Evolutionary conservation across 2,113 vertebrate species (phyloP).

Genomic region (Poecile atricapillus): DNA sequence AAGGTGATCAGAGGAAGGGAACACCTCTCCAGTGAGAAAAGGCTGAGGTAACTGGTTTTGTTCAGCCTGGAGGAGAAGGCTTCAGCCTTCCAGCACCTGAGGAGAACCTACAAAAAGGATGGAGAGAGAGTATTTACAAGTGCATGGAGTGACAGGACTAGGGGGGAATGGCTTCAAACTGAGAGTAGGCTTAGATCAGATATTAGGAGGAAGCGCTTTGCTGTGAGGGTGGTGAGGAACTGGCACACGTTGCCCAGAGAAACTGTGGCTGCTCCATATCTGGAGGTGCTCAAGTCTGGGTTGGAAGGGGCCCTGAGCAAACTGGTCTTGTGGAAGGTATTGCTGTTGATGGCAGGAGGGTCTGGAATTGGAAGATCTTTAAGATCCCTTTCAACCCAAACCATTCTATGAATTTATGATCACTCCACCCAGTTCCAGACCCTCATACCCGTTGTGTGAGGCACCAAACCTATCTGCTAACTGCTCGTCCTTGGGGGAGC

Average conservation of each 20-base stretch:
- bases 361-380: background rate
- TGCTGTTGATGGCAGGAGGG: background rate
- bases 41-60: background rate
- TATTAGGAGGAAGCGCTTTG: background rate
- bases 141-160: background rate
- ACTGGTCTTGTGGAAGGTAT: background rate
- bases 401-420: background rate
- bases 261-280: background rate
- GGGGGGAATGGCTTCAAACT: background rate
- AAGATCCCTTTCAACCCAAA: background rate
- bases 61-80: background rate
- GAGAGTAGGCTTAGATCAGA: background rate
- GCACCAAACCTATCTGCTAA: background rate
- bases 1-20: background rate
- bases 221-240: background rate
- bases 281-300: rapidly evolving
- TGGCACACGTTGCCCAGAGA: background rate
- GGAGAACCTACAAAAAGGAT: background rate
- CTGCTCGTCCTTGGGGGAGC: background rate
- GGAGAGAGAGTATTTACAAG: rapidly evolving
- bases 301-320: background rate
- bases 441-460: background rate
- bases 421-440: background rate
- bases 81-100: background rate
- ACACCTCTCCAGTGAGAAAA: background rate